Evolutionary conservation across 2,888 invertebrate genomes (phyloP).

Genomic region (Tiliacea aurago): DNA sequence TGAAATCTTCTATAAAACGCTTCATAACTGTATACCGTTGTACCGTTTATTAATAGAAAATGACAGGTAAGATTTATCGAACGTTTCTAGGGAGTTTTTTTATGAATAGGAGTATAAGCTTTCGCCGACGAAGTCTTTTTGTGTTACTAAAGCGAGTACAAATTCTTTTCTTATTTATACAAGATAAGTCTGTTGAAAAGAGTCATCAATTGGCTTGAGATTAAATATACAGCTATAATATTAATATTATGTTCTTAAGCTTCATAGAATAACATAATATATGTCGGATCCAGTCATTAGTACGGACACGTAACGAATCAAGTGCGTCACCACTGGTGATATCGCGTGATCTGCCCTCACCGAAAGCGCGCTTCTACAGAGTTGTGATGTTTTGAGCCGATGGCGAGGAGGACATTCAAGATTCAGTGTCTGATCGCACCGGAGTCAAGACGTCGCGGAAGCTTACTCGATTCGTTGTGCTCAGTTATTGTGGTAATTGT

Average conservation of each 20-base stretch:
- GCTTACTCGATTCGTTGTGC: too few relatives aligned
- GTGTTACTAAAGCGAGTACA: constrained; percentile 23
- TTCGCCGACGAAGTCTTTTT: constrained; percentile 28
- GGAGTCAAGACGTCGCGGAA: too few relatives aligned
- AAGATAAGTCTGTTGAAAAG: constrained; percentile 16
- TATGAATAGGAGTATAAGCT: constrained; percentile 43
- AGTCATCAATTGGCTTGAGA: constrained; percentile 10
- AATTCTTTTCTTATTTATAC: constrained; percentile 43
- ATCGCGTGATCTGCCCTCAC: too few relatives aligned
- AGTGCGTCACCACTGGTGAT: too few relatives aligned
- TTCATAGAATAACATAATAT: not conserved
- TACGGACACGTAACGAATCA: too few relatives aligned
- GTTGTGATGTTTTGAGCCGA: too few relatives aligned
- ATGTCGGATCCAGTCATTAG: too few relatives aligned
- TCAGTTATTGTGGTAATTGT: too few relatives aligned
- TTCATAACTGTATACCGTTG: constrained; percentile 16
- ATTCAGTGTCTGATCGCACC: too few relatives aligned
- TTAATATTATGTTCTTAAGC: constrained; percentile 6
- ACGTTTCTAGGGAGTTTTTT: constrained; percentile 44
- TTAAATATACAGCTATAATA: constrained; percentile 10
- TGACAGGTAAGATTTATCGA: constrained; percentile 51
- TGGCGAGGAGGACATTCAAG: too few relatives aligned
- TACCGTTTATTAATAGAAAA: constrained; percentile 40
- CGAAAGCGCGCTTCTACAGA: too few relatives aligned
- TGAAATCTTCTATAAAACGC: constrained; percentile 3